Conservation (phyloP, 2,888 invertebrate species). For the Mythimna albipuncta region DNA sequence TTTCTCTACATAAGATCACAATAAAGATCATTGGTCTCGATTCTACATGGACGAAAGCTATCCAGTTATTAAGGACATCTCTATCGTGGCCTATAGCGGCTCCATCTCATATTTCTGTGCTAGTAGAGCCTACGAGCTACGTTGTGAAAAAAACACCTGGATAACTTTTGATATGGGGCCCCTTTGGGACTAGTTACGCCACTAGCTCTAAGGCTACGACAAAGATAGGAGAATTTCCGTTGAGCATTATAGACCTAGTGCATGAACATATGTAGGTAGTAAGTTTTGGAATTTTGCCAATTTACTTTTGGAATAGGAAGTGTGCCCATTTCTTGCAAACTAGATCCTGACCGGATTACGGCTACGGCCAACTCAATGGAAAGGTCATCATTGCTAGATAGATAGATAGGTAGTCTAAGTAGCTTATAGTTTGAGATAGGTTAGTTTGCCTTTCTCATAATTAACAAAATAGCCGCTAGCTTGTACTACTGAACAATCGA, state of each 20-base stretch:
- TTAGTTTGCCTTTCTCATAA: background rate
- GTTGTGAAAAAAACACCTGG: no score
- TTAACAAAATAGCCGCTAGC: background rate
- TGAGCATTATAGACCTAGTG: background rate
- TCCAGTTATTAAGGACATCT: no score
- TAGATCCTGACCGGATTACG: constrained; percentile 12
- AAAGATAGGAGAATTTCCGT: background rate
- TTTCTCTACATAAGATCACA: no score
- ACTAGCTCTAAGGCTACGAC: background rate
- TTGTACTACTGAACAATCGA: background rate
- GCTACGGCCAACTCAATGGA: constrained; percentile 15
- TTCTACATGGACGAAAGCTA: no score
- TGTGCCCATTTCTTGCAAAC: constrained; percentile 25
- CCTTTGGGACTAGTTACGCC: no score
- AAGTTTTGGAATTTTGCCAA: constrained; percentile 13
- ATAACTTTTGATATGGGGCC: no score
- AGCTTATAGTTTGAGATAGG: background rate
- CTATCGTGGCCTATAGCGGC: no score
- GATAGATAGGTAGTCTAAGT: no score
- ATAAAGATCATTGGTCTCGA: no score
- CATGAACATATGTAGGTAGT: background rate
- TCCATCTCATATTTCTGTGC: no score
- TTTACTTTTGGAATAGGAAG: constrained; percentile 26
- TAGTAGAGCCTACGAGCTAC: no score
- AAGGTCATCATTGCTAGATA: constrained; percentile 8